A percentile compares a stretch with the other conserved stretches of the same genome.
These are phyloP conservation scores for Stenoptilia bipunctidactyla DNA, from an alignment of 2,888 invertebrate genomes.

Conservation along the genomic window DNA sequence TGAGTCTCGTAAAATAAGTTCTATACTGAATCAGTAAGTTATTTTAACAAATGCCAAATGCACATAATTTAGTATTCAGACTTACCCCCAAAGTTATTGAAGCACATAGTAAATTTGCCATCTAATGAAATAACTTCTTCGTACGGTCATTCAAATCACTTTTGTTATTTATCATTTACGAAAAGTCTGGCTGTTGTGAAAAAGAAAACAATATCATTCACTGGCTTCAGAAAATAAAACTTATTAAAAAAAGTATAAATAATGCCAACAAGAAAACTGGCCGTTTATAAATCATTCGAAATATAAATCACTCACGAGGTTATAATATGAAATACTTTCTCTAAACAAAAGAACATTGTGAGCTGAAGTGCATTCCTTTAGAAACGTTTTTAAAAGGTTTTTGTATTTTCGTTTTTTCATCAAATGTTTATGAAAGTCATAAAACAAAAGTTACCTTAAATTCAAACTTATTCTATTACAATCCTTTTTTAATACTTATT, in stretches of 20 bases:
- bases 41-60: too few species aligned
- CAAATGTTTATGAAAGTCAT: neutral
- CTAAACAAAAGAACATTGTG: conserved; percentile 69
- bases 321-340: conserved; percentile 69
- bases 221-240: too few species aligned
- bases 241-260: conserved; percentile 10
- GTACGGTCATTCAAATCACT: too few species aligned
- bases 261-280: conserved; percentile 9
- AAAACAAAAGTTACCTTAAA: too few species aligned
- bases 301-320: conserved; percentile 62
- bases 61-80: too few species aligned
- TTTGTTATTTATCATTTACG: too few species aligned
- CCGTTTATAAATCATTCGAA: conserved; percentile 57
- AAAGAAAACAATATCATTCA: conserved; percentile 13
- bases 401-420: neutral
- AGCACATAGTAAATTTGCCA: conserved; percentile 44
- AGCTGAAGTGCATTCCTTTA: conserved; percentile 57
- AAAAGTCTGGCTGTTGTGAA: too few species aligned
- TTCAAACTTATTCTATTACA: neutral
- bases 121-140: conserved; percentile 13
- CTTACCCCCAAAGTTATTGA: too few species aligned
- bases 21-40: too few species aligned
- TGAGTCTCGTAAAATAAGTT: too few species aligned
- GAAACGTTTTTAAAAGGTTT: neutral
- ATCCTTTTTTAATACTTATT: neutral